Evolutionary conservation across 1,140 invertebrate genomes (phyloP).

Genomic region (Colletes gigas): DNA sequence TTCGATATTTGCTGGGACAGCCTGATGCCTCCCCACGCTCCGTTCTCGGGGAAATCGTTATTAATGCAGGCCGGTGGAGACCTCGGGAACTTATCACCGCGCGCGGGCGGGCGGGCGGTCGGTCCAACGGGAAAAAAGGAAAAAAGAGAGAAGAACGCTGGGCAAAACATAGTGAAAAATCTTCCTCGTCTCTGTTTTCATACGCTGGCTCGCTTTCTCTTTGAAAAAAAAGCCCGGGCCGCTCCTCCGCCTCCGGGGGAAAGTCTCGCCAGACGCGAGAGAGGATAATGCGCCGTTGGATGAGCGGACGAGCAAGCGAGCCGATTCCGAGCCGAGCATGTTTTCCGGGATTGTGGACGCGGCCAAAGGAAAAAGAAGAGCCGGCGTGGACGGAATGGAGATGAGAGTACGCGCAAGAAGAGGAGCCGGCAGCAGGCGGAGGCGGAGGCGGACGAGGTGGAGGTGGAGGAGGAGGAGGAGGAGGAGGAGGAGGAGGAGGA

Average conservation of each 20-base stretch:
- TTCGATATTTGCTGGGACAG: not conserved
- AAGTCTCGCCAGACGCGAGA: conserved; percentile 52
- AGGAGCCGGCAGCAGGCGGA: conserved; percentile 25
- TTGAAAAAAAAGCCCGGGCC: not conserved
- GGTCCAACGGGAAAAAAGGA: too few species aligned
- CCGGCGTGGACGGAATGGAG: conserved; percentile 40
- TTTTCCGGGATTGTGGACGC: conserved; percentile 60
- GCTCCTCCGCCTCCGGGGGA: conserved; percentile 24
- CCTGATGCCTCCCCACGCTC: too few species aligned
- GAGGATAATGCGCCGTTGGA: conserved; percentile 46
- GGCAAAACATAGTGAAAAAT: not conserved
- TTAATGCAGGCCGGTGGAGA: not conserved
- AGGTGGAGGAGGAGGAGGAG: conserved; percentile 17
- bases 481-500: conserved; percentile 26
- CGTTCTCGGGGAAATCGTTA: not conserved
- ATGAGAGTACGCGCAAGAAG: conserved; percentile 41
- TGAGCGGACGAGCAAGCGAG: conserved; percentile 54
- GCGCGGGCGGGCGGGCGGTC: not conserved
- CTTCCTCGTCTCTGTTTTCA: conserved; percentile 25
- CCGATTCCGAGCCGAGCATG: conserved; percentile 42
- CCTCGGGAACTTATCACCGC: not conserved
- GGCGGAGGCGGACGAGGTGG: conserved; percentile 24
- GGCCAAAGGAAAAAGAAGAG: conserved; percentile 57
- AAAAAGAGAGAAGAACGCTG: not conserved
- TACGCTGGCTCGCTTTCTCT: not conserved